Conservation (phyloP, 2,113 vertebrate genomes). For the Colossoma macropomum region DNA sequence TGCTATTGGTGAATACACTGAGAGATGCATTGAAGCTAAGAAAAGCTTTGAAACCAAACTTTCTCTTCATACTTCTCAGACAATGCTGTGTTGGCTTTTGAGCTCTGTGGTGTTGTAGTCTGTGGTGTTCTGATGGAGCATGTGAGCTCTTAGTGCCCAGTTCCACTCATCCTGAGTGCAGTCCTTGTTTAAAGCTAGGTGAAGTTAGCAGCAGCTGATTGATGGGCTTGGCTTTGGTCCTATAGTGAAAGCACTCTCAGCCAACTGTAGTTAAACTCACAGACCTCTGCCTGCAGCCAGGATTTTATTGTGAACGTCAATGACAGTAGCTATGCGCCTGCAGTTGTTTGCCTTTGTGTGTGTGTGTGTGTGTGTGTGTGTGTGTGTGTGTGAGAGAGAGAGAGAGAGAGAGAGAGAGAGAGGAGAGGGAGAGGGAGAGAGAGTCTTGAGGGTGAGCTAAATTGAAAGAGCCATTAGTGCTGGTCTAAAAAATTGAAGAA, state of each 20-base stretch:
- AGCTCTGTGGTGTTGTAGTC: not conserved
- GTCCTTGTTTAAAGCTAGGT: not conserved
- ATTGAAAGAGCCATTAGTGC: not conserved
- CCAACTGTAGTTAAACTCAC: slow-evolving; percentile 1
- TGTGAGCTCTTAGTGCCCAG: not conserved
- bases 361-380: not conserved
- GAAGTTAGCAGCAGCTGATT: slow-evolving; percentile 7
- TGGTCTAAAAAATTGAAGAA: not conserved
- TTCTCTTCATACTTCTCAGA: not conserved
- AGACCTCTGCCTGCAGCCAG: not conserved
- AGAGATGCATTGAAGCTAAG: not conserved
- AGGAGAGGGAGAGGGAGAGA: slow-evolving; percentile 17
- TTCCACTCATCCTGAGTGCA: not conserved
- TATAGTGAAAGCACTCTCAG: not conserved
- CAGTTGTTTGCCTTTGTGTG: not conserved
- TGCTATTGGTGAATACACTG: not conserved
- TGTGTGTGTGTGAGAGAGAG: not conserved
- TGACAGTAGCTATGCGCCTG: not conserved
- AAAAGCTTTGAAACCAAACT: not conserved
- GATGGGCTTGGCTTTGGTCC: not conserved
- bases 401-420: too few relatives aligned
- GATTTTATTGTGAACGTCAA: not conserved
- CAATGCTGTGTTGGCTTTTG: not conserved
- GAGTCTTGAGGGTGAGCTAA: not conserved
- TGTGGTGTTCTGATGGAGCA: not conserved